Evolutionary conservation across 37 sponge, comb jelly and placozoan species (phyloP).

Genomic region (Oscarella lobularis): DNA sequence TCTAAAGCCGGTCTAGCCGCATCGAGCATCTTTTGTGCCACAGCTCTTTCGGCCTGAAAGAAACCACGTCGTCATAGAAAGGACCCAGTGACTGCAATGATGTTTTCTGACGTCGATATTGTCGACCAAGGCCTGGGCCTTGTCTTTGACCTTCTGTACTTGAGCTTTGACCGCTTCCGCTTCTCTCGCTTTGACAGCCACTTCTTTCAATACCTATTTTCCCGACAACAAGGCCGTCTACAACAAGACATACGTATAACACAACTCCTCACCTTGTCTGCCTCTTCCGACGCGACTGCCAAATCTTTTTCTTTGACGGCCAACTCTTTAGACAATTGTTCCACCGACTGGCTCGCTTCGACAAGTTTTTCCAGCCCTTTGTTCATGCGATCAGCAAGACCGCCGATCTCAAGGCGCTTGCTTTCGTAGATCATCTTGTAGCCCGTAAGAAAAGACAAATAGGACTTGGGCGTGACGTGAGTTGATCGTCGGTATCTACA

Average conservation of each 20-base stretch:
- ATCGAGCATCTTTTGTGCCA: constrained; percentile 76
- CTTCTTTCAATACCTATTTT: constrained; percentile 49
- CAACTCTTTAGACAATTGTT: constrained; percentile 76
- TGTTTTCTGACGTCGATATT: constrained; percentile 56
- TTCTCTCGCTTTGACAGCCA: constrained; percentile 87
- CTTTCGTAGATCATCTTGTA: constrained; percentile 91
- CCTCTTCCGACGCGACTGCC: constrained; percentile 82
- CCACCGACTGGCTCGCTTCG: constrained; percentile 89
- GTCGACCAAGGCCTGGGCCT: constrained; percentile 93
- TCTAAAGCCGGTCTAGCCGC: constrained; percentile 91
- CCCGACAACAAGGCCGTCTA: neutral
- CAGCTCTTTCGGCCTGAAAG: constrained; percentile 71
- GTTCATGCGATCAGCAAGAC: constrained; percentile 87
- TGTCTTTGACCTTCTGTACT: constrained; percentile 97
- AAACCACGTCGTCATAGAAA: neutral
- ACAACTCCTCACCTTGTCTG: constrained; percentile 55
- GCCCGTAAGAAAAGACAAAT: constrained; percentile 91
- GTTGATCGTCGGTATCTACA: constrained; percentile 67
- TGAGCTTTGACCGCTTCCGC: constrained; percentile 93
- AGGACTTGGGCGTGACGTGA: constrained; percentile 98
- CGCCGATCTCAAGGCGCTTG: constrained; percentile 65
- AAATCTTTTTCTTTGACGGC: constrained; percentile 96
- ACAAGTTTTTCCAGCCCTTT: constrained; percentile 85
- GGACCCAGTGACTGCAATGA: neutral
- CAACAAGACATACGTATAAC: neutral